Percentiles rank a stretch among this genome's conserved stretches.
Conservation (phyloP, 2,888 invertebrate genomes). For the Oligia latruncula region DNA sequence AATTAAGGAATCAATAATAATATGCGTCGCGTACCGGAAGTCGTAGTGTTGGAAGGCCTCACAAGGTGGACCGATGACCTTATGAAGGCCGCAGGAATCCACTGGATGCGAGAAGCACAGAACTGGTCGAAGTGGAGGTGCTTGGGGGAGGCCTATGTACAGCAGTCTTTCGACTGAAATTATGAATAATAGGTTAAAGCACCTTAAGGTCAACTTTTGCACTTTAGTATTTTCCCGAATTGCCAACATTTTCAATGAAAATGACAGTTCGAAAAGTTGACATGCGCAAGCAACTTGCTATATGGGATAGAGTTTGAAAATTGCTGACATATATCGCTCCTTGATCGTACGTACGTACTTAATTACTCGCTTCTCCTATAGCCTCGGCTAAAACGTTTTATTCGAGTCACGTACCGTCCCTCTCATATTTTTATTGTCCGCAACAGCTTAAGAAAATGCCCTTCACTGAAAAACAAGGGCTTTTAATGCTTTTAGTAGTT, state of each 20-base stretch:
- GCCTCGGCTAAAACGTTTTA: slow-evolving; percentile 61
- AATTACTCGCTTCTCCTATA: slow-evolving; percentile 32
- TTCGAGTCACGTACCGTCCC: slow-evolving; percentile 73
- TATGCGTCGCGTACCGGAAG: too few species aligned
- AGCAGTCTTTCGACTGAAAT: too few species aligned
- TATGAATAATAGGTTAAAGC: too few species aligned
- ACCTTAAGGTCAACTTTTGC: too few species aligned
- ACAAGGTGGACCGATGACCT: too few species aligned
- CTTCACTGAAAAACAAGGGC: slow-evolving; percentile 71
- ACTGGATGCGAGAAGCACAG: too few species aligned
- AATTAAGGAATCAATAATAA: too few species aligned
- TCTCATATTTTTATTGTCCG: slow-evolving; percentile 79
- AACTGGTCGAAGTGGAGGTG: too few species aligned
- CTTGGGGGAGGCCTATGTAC: too few species aligned
- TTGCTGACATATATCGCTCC: background rate
- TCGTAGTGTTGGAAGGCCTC: too few species aligned
- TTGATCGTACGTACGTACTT: background rate
- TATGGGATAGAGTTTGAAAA: background rate
- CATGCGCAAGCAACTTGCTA: background rate
- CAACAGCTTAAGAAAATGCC: slow-evolving; percentile 75
- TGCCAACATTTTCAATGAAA: background rate
- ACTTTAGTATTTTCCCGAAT: background rate
- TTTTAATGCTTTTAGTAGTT: slow-evolving; percentile 76
- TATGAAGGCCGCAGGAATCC: too few species aligned
- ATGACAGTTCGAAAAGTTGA: background rate